Conservation (phyloP, 92 coral and sea anemone species). For the Blastomussa wellsi region DNA sequence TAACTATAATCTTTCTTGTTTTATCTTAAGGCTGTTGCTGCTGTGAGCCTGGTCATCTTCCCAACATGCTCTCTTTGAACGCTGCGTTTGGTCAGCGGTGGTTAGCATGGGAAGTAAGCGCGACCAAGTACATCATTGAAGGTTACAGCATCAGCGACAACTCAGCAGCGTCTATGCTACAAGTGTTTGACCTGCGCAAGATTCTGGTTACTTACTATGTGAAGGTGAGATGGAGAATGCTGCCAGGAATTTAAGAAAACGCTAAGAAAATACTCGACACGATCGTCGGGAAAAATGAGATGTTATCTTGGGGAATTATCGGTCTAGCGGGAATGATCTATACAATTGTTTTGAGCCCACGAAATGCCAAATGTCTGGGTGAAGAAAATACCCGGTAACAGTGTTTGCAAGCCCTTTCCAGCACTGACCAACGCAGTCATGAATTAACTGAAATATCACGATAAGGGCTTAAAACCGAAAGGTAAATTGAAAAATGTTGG, state of each 20-base stretch:
- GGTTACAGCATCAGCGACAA: constrained; percentile 99
- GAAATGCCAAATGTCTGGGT: too few relatives aligned
- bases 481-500: too few relatives aligned
- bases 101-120: constrained; percentile 97
- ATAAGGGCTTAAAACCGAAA: too few relatives aligned
- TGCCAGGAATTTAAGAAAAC: background rate
- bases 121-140: constrained; percentile 94
- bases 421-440: too few relatives aligned
- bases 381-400: too few relatives aligned
- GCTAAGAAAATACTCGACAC: too few relatives aligned
- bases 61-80: constrained; percentile 93
- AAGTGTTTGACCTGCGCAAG: constrained; percentile 95
- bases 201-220: constrained; percentile 93
- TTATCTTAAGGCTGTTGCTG: constrained; percentile 87
- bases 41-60: constrained; percentile 97
- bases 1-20: background rate
- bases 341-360: too few relatives aligned
- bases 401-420: too few relatives aligned
- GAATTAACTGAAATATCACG: too few relatives aligned
- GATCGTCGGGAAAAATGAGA: too few relatives aligned
- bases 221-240: constrained; percentile 59
- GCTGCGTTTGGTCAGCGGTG: constrained; percentile 99
- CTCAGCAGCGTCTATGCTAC: constrained; percentile 98
- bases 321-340: too few relatives aligned
- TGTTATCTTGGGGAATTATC: too few relatives aligned